Evolutionary conservation across 2,888 invertebrate genomes (phyloP).

Genomic region (Lasioglossum lativentre): DNA sequence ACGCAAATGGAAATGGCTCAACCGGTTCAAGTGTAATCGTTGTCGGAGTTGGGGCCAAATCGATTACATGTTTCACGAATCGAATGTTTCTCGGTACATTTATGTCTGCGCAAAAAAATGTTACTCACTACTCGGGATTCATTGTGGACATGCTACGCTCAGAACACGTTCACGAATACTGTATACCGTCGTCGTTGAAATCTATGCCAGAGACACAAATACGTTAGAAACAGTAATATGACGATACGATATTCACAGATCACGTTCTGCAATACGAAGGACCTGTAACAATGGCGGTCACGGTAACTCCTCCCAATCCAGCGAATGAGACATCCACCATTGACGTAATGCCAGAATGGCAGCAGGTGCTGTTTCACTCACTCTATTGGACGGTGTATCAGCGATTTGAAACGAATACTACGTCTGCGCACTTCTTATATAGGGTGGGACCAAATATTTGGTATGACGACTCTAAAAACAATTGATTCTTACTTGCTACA

Average conservation of each 20-base stretch:
- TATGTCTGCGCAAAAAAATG: conserved; percentile 67
- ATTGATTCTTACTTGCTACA: neutral
- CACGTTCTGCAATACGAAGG: conserved; percentile 69
- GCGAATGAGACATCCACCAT: conserved; percentile 78
- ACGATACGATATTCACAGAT: conserved; percentile 64
- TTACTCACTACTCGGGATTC: conserved; percentile 85
- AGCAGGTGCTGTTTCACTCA: conserved; percentile 74
- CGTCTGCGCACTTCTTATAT: conserved; percentile 58
- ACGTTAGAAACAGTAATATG: conserved; percentile 50
- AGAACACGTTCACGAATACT: conserved; percentile 62
- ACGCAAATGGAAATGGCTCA: neutral
- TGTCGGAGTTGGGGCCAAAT: conserved; percentile 13
- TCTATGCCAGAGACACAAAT: conserved; percentile 42
- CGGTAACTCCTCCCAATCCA: conserved; percentile 81
- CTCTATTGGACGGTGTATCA: conserved; percentile 55
- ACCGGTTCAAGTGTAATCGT: neutral
- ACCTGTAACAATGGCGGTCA: conserved; percentile 82
- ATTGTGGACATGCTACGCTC: conserved; percentile 84
- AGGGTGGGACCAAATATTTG: neutral
- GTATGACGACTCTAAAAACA: neutral
- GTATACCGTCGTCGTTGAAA: conserved; percentile 41
- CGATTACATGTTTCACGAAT: conserved; percentile 31
- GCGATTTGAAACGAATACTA: conserved; percentile 35
- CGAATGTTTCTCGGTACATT: conserved; percentile 56
- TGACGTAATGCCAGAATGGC: conserved; percentile 82